These are phyloP conservation scores for Eublepharis macularius DNA, from an alignment of 2,113 vertebrate genomes.

Conservation along the genomic window DNA sequence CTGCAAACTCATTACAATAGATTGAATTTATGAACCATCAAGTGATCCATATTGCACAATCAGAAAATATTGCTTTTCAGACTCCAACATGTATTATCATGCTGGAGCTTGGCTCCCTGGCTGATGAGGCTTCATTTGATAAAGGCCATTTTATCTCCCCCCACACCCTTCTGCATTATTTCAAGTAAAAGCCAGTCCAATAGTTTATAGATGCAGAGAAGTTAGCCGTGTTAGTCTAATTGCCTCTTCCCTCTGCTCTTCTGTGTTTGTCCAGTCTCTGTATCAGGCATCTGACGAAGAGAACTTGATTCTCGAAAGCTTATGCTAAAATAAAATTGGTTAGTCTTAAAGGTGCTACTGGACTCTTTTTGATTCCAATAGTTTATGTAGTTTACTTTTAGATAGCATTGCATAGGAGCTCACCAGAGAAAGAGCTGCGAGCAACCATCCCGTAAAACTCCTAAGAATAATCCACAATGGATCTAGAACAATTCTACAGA, in stretches of 20 bases:
- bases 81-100: constrained; percentile 25
- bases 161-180: constrained; percentile 35
- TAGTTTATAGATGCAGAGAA: too few relatives aligned
- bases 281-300: too few relatives aligned
- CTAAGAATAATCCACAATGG: background rate
- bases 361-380: too few relatives aligned
- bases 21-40: constrained; percentile 52
- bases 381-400: background rate
- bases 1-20: constrained; percentile 49
- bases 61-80: constrained; percentile 42
- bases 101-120: background rate
- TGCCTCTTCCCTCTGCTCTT: too few relatives aligned
- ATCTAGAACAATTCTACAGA: too few relatives aligned
- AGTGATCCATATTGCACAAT: constrained; percentile 28
- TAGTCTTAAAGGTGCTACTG: too few relatives aligned
- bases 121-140: background rate
- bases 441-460: background rate
- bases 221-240: too few relatives aligned
- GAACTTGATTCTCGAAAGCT: too few relatives aligned
- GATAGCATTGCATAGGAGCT: background rate
- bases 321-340: too few relatives aligned
- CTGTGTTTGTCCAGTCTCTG: too few relatives aligned
- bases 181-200: constrained; percentile 22
- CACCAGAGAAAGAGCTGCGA: background rate
- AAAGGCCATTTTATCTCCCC: background rate